A percentile compares a stretch with the other conserved stretches of the same genome.
These are phyloP conservation scores for Cavia porcellus DNA, from an alignment of 2,113 vertebrate genomes.

Conservation along the genomic window DNA sequence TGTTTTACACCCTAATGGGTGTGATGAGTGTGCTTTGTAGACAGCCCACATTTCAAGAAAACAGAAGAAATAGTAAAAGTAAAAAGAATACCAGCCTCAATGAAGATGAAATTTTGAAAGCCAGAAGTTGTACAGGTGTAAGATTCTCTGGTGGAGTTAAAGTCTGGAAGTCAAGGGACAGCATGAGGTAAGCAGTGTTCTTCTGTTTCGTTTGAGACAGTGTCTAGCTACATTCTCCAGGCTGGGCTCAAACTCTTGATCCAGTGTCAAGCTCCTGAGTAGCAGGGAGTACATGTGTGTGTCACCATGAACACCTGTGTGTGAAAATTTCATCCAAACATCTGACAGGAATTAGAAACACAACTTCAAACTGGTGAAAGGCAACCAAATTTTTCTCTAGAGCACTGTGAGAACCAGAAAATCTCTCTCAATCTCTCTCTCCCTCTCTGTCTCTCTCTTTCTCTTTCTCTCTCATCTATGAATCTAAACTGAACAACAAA, in stretches of 20 bases:
- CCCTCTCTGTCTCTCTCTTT: background rate
- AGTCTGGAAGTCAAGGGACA: background rate
- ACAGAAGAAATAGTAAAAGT: background rate
- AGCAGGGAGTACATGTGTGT: background rate
- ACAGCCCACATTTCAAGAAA: background rate
- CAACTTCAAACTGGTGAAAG: background rate
- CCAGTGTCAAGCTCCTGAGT: background rate
- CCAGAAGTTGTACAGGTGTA: background rate
- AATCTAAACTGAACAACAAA: background rate
- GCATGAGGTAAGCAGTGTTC: background rate
- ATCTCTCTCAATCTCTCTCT: background rate
- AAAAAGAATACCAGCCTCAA: background rate
- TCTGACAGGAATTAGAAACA: background rate
- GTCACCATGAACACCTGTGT: background rate
- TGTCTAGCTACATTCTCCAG: background rate
- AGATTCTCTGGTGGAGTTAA: background rate
- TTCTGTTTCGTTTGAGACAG: background rate
- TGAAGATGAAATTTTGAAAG: background rate
- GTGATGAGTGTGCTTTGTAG: background rate
- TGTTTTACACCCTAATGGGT: rapidly evolving
- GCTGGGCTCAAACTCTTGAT: background rate
- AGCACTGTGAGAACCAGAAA: background rate
- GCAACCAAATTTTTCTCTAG: background rate
- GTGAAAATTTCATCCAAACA: background rate
- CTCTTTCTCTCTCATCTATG: background rate